These are phyloP conservation scores for Sardinella longiceps DNA, from an alignment of 2,797 vertebrate species.

Conservation along the genomic window DNA sequence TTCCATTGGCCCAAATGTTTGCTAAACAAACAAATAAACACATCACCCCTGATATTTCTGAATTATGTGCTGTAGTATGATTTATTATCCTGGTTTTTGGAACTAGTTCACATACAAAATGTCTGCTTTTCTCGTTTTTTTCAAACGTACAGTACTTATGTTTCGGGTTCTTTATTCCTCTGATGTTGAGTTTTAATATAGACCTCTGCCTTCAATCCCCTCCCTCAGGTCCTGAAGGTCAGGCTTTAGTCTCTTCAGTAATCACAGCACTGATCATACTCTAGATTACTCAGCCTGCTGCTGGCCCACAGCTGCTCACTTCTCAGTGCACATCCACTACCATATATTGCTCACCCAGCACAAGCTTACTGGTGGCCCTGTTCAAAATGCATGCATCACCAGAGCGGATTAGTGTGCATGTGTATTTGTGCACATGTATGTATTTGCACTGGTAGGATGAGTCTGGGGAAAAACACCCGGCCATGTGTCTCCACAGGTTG, in stretches of 20 bases:
- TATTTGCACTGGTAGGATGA: not conserved
- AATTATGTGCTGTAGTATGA: too few species aligned
- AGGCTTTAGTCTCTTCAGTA: not conserved
- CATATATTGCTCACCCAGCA: not conserved
- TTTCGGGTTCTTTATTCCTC: not conserved
- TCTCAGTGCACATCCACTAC: not conserved
- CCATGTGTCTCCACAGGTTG: conserved; percentile 25
- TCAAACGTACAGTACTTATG: too few species aligned
- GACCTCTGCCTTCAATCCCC: not conserved
- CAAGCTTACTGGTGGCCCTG: not conserved
- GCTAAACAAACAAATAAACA: not conserved
- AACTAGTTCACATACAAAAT: too few species aligned
- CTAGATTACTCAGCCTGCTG: not conserved
- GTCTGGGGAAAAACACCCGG: not conserved
- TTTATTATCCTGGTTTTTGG: too few species aligned
- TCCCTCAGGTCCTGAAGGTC: not conserved
- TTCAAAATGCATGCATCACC: not conserved
- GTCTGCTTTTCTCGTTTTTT: not conserved
- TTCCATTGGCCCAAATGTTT: not conserved
- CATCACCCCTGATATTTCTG: not conserved
- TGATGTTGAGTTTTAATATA: not conserved
- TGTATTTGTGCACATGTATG: not conserved
- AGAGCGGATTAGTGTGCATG: not conserved
- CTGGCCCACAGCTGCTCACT: not conserved
- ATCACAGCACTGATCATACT: not conserved